Evolutionary conservation across 35 echinoderm and acorn worm species (phyloP), one percentile per base, ranked within the genome.

Genomic region (Patiria miniata): DNA sequence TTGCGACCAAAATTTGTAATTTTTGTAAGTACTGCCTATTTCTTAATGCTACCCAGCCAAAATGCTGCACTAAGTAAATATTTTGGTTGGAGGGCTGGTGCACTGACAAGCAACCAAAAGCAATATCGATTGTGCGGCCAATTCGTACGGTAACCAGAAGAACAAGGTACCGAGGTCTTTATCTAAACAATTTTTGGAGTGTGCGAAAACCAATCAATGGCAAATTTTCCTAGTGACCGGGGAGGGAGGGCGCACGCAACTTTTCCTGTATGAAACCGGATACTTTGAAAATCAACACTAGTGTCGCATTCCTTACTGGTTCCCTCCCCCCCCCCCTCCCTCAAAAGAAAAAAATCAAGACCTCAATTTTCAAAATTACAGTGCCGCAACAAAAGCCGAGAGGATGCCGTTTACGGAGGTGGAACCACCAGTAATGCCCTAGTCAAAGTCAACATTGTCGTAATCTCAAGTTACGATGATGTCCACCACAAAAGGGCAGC

Each of bases 401-500:
- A 29, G 22, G 9, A n/a, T 69, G 22, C 34, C 29, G 14, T 36
- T 73, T 73, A 9, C 2, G 14, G 65, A 30, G n/a, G 34, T 73
- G 26, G 30, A 36, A 73, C 65, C 65, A 73, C 65, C 65, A 73
- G 65, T 73, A 10, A 73, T 30, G 14, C n/a, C 42, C 23, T 26
- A 73, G 34, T 36, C 26, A 73, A 60, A 30, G 65, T 73, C 23
- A 73, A 73, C 65, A 73, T 73, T 73, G 65, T 73, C 26, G 26
- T 30, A 73, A 73, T 18, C 65, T 73, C 29, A 30, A 9, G 34
- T 73, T 73, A 73, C 65, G 29, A 28, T 26, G 65, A 34, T 73
- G 65, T 30, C 65, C 23, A 32, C 65, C 65, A 32, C 34, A 34
- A 73, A 73, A 73, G 65, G 65, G 65, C 65, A 73, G 65, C 34